A percentile compares a stretch with the other conserved stretches of the same genome.
phyloP scores from a whole-genome alignment of 2,113 vertebrate species.

The Neopipo cinnamomea region DNA sequence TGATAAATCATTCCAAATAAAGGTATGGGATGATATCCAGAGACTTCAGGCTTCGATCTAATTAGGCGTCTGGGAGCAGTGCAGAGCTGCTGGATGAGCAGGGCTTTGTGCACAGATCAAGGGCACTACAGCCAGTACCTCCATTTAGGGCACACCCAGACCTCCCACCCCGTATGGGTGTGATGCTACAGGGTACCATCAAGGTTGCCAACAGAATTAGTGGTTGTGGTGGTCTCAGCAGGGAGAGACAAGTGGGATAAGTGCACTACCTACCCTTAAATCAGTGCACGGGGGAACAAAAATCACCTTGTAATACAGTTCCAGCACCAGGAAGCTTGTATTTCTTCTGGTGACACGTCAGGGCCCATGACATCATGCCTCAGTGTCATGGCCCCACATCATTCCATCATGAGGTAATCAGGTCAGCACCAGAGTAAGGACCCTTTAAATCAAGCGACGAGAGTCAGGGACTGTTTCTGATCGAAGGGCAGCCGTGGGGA shows the following conservation, averaged over 20 bases:
- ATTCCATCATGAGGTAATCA: slow-evolving; percentile 57
- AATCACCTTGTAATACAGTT: slow-evolving; percentile 38
- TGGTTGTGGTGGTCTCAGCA: neutral
- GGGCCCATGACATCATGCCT: slow-evolving; percentile 55
- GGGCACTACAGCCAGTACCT: neutral
- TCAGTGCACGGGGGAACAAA: neutral
- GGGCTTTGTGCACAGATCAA: neutral
- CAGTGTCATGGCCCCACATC: slow-evolving; percentile 21
- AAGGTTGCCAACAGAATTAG: neutral
- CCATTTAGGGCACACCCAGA: neutral
- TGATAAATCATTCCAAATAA: slow-evolving; percentile 64
- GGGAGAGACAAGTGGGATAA: neutral
- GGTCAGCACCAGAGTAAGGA: neutral
- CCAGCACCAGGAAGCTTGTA: slow-evolving; percentile 38
- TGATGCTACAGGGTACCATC: neutral
- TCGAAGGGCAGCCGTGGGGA: neutral
- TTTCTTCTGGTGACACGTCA: slow-evolving; percentile 46
- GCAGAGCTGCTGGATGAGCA: neutral
- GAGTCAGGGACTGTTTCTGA: slow-evolving; percentile 48
- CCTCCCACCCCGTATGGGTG: neutral
- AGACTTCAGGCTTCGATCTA: slow-evolving; percentile 43
- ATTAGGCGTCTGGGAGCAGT: neutral
- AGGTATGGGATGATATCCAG: slow-evolving; percentile 36
- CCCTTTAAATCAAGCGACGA: neutral
- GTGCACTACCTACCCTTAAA: neutral